Conservation (phyloP, 2,113 vertebrate genomes). For the Chascanopsetta lugubris region DNA sequence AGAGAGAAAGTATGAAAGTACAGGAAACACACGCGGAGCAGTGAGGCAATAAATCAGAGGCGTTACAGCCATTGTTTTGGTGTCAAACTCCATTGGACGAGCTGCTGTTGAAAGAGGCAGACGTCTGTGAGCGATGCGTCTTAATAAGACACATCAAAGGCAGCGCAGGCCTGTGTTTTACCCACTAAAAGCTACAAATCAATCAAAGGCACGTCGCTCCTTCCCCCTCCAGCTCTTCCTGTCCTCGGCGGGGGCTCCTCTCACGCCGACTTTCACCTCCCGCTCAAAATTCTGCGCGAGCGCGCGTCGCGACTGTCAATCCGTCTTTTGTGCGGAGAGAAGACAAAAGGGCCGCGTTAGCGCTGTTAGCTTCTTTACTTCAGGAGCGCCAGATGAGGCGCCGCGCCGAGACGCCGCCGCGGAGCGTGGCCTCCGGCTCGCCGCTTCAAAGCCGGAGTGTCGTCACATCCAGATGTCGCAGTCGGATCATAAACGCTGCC, state of each 20-base stretch:
- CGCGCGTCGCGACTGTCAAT: constrained; percentile 17
- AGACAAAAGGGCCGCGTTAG: too few relatives aligned
- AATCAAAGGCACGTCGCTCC: constrained; percentile 35
- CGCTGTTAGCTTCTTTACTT: too few relatives aligned
- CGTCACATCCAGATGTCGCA: constrained; percentile 32
- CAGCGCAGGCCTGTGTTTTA: constrained; percentile 12
- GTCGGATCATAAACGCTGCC: constrained; percentile 11
- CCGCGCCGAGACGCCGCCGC: constrained; percentile 1
- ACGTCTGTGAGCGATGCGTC: background rate
- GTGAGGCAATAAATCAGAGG: background rate
- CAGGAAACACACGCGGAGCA: background rate
- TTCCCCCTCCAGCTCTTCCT: constrained; percentile 9
- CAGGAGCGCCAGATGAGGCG: constrained; percentile 45
- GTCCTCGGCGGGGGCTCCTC: constrained; percentile 18
- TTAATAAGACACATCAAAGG: constrained; percentile 24
- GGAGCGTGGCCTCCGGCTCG: constrained; percentile 21
- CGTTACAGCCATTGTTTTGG: background rate
- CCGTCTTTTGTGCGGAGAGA: constrained; percentile 25
- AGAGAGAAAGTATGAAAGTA: too few relatives aligned
- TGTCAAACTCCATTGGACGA: background rate
- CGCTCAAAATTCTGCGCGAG: constrained; percentile 6
- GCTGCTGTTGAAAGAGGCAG: background rate
- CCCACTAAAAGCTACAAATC: constrained; percentile 14
- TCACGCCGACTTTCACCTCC: constrained; percentile 17
- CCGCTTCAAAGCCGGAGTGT: constrained; percentile 39